phyloP scores from a whole-genome alignment of 2,113 vertebrate genomes.

The Pelodiscus sinensis region DNA sequence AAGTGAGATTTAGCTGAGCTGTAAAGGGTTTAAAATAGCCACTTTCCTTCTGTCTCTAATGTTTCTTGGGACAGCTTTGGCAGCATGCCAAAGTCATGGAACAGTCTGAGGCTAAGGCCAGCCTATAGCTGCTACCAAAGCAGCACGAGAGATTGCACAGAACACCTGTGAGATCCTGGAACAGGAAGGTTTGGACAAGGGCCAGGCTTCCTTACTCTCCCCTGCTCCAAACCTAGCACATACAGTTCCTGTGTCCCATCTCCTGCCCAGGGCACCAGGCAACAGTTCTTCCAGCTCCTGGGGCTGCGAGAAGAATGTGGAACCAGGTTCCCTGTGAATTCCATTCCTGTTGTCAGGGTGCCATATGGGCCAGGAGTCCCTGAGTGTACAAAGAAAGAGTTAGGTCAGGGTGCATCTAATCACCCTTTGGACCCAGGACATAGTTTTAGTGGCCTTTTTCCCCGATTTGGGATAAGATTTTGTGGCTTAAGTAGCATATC shows the following conservation, averaged over 20 bases:
- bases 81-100: neutral
- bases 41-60: neutral
- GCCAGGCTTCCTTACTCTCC: neutral
- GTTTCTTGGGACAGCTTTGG: neutral
- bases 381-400: neutral
- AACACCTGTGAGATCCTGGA: neutral
- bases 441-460: neutral
- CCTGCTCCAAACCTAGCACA: neutral
- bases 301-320: neutral
- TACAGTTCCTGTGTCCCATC: neutral
- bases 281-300: neutral
- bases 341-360: neutral
- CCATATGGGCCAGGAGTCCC: neutral
- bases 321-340: neutral
- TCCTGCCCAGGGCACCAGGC: neutral
- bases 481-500: neutral
- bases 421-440: neutral
- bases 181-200: neutral
- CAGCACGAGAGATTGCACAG: neutral
- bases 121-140: neutral
- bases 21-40: neutral
- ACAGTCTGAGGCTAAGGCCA: neutral
- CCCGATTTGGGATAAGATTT: neutral
- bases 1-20: neutral
- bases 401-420: neutral